A percentile compares a stretch with the other conserved stretches of the same genome.
Conservation (phyloP, 2,113 vertebrate species). For the Heteronetta atricapilla region DNA sequence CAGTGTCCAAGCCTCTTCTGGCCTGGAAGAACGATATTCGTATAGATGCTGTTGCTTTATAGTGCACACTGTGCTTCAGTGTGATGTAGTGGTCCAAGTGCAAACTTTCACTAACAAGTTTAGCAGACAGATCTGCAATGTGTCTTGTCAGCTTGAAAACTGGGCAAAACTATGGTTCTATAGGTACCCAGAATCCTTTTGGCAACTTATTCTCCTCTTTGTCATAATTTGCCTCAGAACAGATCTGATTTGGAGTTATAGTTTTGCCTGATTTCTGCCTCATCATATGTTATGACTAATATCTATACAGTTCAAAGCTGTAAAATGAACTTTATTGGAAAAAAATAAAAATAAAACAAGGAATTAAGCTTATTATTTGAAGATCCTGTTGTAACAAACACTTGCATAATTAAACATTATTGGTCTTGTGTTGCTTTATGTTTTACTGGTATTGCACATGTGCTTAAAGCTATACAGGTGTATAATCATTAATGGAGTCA, state of each 20-base stretch:
- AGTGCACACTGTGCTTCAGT: not conserved
- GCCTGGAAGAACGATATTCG: not conserved
- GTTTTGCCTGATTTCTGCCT: not conserved
- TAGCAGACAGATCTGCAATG: not conserved
- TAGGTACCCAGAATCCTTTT: not conserved
- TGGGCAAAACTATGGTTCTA: not conserved
- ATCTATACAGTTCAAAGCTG: not conserved
- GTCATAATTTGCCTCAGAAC: not conserved
- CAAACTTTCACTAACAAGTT: not conserved
- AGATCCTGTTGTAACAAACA: not conserved
- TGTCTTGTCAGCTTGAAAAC: not conserved
- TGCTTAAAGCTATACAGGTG: not conserved
- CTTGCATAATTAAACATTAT: not conserved
- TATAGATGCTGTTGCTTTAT: not conserved
- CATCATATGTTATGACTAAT: not conserved
- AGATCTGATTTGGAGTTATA: not conserved
- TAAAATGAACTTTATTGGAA: not conserved
- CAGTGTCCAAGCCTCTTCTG: not conserved
- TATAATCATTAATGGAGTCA: not conserved
- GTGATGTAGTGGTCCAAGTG: not conserved
- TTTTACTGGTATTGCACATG: not conserved
- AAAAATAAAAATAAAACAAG: not conserved
- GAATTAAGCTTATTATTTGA: not conserved
- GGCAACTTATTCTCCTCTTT: not conserved
- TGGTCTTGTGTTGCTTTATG: not conserved